Evolutionary conservation across 2,113 vertebrate species (phyloP).

Genomic region (Thryonomys swinderianus): DNA sequence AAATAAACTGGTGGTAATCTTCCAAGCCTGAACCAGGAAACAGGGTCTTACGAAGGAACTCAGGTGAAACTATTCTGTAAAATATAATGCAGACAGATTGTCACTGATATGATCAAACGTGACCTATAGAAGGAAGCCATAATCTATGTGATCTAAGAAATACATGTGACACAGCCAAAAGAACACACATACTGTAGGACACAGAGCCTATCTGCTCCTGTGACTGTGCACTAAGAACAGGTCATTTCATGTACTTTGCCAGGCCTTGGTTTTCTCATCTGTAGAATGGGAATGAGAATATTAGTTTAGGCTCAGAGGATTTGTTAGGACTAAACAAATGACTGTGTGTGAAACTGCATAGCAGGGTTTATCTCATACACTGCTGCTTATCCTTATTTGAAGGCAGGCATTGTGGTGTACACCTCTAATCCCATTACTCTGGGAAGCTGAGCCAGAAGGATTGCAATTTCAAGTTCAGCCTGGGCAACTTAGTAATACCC

Average conservation of each 20-base stretch:
- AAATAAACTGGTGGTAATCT: background rate
- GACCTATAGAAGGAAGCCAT: background rate
- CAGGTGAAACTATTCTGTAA: background rate
- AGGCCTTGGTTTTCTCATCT: background rate
- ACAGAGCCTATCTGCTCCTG: background rate
- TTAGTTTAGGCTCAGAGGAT: background rate
- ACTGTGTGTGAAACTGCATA: background rate
- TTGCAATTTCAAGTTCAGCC: background rate
- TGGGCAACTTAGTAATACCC: background rate
- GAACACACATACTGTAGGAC: background rate
- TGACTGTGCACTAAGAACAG: background rate
- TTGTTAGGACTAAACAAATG: background rate
- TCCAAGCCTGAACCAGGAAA: background rate
- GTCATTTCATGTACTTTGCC: background rate
- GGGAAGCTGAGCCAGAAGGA: background rate
- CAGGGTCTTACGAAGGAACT: background rate
- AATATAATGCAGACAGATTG: background rate
- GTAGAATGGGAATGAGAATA: background rate
- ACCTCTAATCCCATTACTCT: background rate
- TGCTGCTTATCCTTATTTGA: background rate
- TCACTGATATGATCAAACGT: background rate
- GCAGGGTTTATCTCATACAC: background rate
- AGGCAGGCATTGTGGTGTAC: background rate
- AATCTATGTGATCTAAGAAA: background rate
- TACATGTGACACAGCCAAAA: background rate